Evolutionary conservation across 64 coral and sea anemone species (phyloP), one percentile per base, ranked within the genome.

Genomic region (Porites australiensis): DNA sequence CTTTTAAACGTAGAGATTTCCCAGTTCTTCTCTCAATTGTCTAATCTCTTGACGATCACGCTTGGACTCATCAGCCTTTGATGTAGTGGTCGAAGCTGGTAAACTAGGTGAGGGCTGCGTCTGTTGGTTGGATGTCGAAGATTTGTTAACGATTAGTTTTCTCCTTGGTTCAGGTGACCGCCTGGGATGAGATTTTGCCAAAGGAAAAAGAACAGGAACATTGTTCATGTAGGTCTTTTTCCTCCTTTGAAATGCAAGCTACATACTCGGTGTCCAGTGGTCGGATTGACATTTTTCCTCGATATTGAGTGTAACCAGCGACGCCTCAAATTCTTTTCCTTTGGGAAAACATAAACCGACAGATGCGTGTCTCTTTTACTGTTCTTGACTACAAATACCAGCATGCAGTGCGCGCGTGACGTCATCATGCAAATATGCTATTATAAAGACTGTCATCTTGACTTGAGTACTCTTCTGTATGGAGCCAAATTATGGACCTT

Each of bases 171-270:
- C 27, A 1, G 52, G 77, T 5, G n/a, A 12, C 22, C 19, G n/a
- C 8, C 74, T 72, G 64, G 13, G 5, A 19, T 81, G 53, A 6
- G 72, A n/a, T 20, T 67, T 79, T 51, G 70, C 47, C 74, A 58
- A 84, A 37, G 89, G 53, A 62, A 82, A 91, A 62, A 84, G 49
- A 19, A 80, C 82, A 1, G 89, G 77, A 74, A 91, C 44, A 75
- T 72, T 71, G 79, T 83, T 60, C 47, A 74, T 75, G 51, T 91
- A 91, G 3, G 79, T 91, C 70, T 75, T 91, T 75, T 82, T 23
- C 89, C 89, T 74, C 79, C 67, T 22, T 72, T 10, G 58, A 91
- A 91, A 83, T 91, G 79, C 54, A 58, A 66, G 53, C 13, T 72
- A 64, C 89, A 84, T 58, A 89, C 88, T 62, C 70, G 49, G 3